Percentiles rank a stretch among this genome's conserved stretches.
Evolutionary conservation across 2,888 invertebrate genomes (phyloP).

Genomic region (Axea sp.): DNA sequence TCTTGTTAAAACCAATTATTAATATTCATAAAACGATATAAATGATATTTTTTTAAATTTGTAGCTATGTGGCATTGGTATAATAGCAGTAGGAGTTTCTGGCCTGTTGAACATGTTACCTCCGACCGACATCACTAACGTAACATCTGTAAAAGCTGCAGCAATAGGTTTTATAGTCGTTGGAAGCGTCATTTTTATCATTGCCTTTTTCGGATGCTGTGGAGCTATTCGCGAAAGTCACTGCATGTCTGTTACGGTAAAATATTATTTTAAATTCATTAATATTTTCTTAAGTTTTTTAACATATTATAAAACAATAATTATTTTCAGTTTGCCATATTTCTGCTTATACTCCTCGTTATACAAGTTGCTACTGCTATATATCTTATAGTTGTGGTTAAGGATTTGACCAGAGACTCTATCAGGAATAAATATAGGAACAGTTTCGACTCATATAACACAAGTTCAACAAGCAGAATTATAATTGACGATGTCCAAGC

Average conservation of each 20-base stretch:
- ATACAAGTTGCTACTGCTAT: slow-evolving; percentile 85
- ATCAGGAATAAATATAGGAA: too few species aligned
- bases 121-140: not conserved
- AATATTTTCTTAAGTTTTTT: not conserved
- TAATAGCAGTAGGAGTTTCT: slow-evolving; percentile 85
- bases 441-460: too few species aligned
- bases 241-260: slow-evolving; percentile 77
- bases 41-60: slow-evolving; percentile 69
- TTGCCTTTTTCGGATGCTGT: slow-evolving; percentile 78
- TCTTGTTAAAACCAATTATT: too few species aligned
- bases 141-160: slow-evolving; percentile 78
- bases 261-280: not conserved
- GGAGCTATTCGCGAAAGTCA: slow-evolving; percentile 76
- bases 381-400: slow-evolving; percentile 70
- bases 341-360: slow-evolving; percentile 86
- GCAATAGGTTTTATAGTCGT: slow-evolving; percentile 85
- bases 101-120: slow-evolving; percentile 81
- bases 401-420: too few species aligned
- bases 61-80: slow-evolving; percentile 86
- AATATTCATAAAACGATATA: too few species aligned
- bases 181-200: slow-evolving; percentile 83
- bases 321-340: slow-evolving; percentile 85
- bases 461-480: slow-evolving; percentile 80
- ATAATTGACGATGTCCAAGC: slow-evolving; percentile 80
- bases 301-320: not conserved